Evolutionary conservation across 2,888 invertebrate genomes (phyloP).

Genomic region (Alviniconcha strummeri): DNA sequence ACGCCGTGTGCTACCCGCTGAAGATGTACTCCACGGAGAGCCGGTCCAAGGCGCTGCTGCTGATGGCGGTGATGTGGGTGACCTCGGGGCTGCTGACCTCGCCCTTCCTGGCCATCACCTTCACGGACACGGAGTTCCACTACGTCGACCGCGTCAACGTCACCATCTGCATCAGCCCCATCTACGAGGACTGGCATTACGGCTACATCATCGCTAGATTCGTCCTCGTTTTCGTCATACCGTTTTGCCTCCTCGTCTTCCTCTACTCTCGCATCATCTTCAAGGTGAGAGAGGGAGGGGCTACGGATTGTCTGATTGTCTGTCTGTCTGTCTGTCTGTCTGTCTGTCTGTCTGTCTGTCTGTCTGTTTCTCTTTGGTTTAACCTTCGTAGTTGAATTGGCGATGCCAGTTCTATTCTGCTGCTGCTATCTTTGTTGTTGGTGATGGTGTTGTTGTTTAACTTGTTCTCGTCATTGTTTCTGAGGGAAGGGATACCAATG

Average conservation of each 20-base stretch:
- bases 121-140: slow-evolving; percentile 78
- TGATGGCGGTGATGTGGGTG: slow-evolving; percentile 71
- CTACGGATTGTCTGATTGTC: background rate
- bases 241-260: slow-evolving; percentile 69
- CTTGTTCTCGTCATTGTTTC: background rate
- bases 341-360: background rate
- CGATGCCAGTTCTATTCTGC: background rate
- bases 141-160: slow-evolving; percentile 81
- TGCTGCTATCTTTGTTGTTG: background rate
- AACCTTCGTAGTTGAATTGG: background rate
- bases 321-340: background rate
- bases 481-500: background rate
- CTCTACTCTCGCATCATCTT: slow-evolving; percentile 48
- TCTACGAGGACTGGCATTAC: slow-evolving; percentile 85
- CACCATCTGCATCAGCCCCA: slow-evolving; percentile 86
- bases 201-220: slow-evolving; percentile 83
- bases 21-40: slow-evolving; percentile 77
- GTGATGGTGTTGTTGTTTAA: background rate
- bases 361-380: background rate
- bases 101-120: slow-evolving; percentile 81
- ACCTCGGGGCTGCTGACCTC: slow-evolving; percentile 73
- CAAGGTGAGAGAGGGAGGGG: slow-evolving; percentile 34
- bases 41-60: slow-evolving; percentile 67
- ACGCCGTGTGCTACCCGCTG: slow-evolving; percentile 93
- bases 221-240: slow-evolving; percentile 89